These are phyloP conservation scores for Stomatorhinus ivindoensis DNA, from an alignment of 2,113 vertebrate genomes.

Conservation along the genomic window DNA sequence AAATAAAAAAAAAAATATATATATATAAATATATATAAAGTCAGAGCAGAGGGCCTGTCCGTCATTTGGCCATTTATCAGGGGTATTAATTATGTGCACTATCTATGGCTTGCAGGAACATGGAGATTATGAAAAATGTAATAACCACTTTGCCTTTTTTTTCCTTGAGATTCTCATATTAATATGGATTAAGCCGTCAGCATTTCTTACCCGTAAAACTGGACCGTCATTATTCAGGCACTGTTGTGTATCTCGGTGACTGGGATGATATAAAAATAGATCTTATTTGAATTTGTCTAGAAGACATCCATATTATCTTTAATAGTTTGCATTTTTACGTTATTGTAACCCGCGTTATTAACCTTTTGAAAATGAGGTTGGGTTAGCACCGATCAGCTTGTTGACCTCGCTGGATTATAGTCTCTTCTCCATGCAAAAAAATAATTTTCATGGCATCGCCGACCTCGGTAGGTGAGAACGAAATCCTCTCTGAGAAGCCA, in stretches of 20 bases:
- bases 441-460: neutral
- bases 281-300: constrained; percentile 4
- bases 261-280: constrained; percentile 31
- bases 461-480: neutral
- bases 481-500: constrained; percentile 2
- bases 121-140: constrained; percentile 55
- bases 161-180: constrained; percentile 21
- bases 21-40: constrained; percentile 19
- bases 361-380: constrained; percentile 13
- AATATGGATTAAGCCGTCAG: constrained; percentile 33
- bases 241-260: constrained; percentile 27
- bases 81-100: constrained; percentile 54
- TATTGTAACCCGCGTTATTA: constrained; percentile 6
- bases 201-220: constrained; percentile 26
- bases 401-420: constrained; percentile 17
- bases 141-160: constrained; percentile 44
- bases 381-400: constrained; percentile 8
- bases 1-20: constrained; percentile 15
- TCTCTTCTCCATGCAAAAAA: constrained; percentile 5
- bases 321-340: constrained; percentile 1
- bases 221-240: constrained; percentile 24
- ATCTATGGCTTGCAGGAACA: constrained; percentile 55
- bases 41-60: constrained; percentile 25
- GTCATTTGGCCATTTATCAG: constrained; percentile 45
- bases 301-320: neutral